Evolutionary conservation across 2,888 invertebrate species (phyloP).

Genomic region (Gastrophysa polygoni): DNA sequence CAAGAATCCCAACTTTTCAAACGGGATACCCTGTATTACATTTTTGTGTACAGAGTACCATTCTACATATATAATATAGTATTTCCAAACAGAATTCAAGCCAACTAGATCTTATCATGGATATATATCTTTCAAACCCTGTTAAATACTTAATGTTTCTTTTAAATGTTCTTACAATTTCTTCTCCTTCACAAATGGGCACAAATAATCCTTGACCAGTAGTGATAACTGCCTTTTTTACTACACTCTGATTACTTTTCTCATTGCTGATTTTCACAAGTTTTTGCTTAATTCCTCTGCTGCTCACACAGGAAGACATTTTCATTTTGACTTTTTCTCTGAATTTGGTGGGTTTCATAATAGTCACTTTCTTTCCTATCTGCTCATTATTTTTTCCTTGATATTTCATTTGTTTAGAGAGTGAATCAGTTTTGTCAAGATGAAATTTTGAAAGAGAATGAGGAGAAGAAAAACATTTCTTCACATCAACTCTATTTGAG

Average conservation of each 20-base stretch:
- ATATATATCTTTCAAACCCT: no score
- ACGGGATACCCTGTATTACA: no score
- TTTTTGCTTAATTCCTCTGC: constrained; percentile 18
- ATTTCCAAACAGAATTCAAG: no score
- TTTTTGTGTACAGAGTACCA: no score
- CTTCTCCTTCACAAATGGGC: constrained; percentile 65
- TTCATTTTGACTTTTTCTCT: constrained; percentile 6
- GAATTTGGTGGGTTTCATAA: not conserved
- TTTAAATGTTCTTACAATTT: constrained; percentile 43
- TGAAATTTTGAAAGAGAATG: not conserved
- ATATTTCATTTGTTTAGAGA: not conserved
- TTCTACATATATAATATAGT: no score
- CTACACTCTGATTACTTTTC: constrained; percentile 30
- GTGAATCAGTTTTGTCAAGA: not conserved
- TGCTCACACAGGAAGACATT: not conserved
- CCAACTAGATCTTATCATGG: no score
- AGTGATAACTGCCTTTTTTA: constrained; percentile 49
- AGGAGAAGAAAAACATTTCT: not conserved
- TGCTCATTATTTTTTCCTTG: not conserved
- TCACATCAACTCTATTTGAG: not conserved
- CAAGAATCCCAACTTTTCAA: no score
- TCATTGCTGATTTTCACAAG: constrained; percentile 41
- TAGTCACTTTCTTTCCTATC: not conserved
- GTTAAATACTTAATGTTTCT: no score
- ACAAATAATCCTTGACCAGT: constrained; percentile 63